Conservation (phyloP, 2,113 vertebrate genomes). For the Pluvialis apricaria region DNA sequence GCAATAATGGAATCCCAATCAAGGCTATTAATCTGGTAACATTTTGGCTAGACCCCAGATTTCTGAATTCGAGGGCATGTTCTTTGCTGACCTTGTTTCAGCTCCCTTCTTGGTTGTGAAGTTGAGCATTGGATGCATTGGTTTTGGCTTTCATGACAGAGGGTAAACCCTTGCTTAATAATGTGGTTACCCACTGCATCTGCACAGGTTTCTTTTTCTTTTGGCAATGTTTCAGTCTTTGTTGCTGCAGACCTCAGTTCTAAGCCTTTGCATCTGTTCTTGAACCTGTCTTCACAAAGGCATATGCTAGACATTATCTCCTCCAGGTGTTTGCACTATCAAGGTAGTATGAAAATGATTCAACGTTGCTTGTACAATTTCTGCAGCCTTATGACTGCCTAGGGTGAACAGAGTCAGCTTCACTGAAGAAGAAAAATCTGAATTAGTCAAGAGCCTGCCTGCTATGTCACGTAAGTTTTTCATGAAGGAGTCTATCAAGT, state of each 20-base stretch:
- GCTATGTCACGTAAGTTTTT: slow-evolving; percentile 32
- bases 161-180: slow-evolving; percentile 52
- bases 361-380: slow-evolving; percentile 51
- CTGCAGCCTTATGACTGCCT: slow-evolving; percentile 29
- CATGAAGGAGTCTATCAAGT: slow-evolving; percentile 39
- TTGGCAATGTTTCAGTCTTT: slow-evolving; percentile 16
- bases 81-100: background rate
- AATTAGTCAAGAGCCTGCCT: slow-evolving; percentile 54
- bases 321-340: background rate
- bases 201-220: slow-evolving; percentile 44
- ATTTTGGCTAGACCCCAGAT: background rate
- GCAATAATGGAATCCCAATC: slow-evolving; percentile 35
- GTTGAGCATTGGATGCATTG: background rate
- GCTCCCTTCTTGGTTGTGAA: background rate
- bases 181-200: slow-evolving; percentile 52
- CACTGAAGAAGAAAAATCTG: slow-evolving; percentile 47
- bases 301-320: background rate
- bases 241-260: slow-evolving; percentile 23
- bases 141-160: slow-evolving; percentile 54
- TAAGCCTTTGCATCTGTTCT: background rate
- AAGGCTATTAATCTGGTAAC: slow-evolving; percentile 38
- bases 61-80: background rate
- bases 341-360: slow-evolving; percentile 16
- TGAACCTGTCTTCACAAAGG: slow-evolving; percentile 10
- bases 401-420: slow-evolving; percentile 34